phyloP scores from a whole-genome alignment of 2,888 invertebrate genomes.

The Harpalus rubripes region DNA sequence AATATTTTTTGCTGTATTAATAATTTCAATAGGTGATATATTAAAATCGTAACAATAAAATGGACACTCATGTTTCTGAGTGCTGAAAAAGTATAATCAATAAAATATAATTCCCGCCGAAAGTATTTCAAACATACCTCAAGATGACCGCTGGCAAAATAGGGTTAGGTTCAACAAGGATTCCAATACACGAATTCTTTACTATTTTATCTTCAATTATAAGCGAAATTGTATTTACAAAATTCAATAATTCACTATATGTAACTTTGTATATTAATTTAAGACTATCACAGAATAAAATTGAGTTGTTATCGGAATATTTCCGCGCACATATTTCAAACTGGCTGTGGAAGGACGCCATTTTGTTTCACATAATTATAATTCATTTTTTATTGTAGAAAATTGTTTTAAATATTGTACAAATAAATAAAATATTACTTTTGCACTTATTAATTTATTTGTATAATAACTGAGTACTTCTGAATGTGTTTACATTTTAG shows the following conservation, averaged over 20 bases:
- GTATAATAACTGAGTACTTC: neutral
- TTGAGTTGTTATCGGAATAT: conserved; percentile 65
- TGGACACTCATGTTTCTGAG: conserved; percentile 78
- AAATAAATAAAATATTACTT: neutral
- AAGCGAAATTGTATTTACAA: conserved; percentile 63
- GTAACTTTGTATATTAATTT: conserved; percentile 54
- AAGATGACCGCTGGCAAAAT: conserved; percentile 80
- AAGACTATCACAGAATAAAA: conserved; percentile 62
- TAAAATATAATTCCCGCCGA: conserved; percentile 24
- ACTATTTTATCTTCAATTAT: conserved; percentile 48
- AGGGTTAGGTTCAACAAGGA: conserved; percentile 79
- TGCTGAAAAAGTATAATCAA: conserved; percentile 75
- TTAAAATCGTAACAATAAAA: conserved; percentile 79
- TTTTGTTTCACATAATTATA: conserved; percentile 26
- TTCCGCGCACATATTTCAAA: conserved; percentile 59
- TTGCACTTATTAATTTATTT: neutral
- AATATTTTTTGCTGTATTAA: conserved; percentile 68
- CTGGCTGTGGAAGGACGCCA: conserved; percentile 40
- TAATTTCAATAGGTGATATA: conserved; percentile 71
- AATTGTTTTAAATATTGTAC: neutral
- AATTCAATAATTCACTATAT: conserved; percentile 63
- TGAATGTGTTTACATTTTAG: conserved; percentile 19
- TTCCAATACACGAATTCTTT: conserved; percentile 75
- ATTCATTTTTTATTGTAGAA: neutral
- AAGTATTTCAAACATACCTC: conserved; percentile 76